Evolutionary conservation across 1,140 invertebrate genomes (phyloP).

Genomic region (Oscheius sp.): DNA sequence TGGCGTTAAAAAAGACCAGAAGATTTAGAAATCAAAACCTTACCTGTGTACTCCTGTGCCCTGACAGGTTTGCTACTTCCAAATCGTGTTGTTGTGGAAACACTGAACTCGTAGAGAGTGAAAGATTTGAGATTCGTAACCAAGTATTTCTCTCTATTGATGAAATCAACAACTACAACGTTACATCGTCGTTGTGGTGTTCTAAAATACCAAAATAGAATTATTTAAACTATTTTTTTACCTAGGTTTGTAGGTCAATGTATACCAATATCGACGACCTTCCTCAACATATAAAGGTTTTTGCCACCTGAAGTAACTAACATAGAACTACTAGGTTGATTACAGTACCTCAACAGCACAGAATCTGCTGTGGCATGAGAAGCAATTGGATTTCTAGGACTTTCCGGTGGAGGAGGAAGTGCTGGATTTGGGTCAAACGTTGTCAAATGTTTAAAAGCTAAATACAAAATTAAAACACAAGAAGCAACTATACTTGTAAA

Average conservation of each 20-base stretch:
- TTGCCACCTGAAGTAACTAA: no score
- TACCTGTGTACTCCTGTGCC: constrained; percentile 58
- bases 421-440: constrained; percentile 15
- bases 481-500: constrained; percentile 35
- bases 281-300: constrained; percentile 52
- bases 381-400: constrained; percentile 52
- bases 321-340: no score
- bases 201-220: no score
- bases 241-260: constrained; percentile 45
- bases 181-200: constrained; percentile 51
- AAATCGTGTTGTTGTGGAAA: constrained; percentile 53
- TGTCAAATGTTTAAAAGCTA: constrained; percentile 31
- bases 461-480: background rate
- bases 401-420: constrained; percentile 37
- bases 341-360: constrained; percentile 51
- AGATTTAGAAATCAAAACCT: background rate
- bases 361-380: constrained; percentile 59
- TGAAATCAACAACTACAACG: constrained; percentile 59
- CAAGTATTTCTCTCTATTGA: constrained; percentile 52
- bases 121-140: constrained; percentile 54
- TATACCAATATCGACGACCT: constrained; percentile 59
- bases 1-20: constrained; percentile 9
- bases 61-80: constrained; percentile 52
- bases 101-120: constrained; percentile 59
- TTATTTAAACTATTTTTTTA: no score